Evolutionary conservation across 2,113 vertebrate species (phyloP).

Genomic region (Urocolius indicus): DNA sequence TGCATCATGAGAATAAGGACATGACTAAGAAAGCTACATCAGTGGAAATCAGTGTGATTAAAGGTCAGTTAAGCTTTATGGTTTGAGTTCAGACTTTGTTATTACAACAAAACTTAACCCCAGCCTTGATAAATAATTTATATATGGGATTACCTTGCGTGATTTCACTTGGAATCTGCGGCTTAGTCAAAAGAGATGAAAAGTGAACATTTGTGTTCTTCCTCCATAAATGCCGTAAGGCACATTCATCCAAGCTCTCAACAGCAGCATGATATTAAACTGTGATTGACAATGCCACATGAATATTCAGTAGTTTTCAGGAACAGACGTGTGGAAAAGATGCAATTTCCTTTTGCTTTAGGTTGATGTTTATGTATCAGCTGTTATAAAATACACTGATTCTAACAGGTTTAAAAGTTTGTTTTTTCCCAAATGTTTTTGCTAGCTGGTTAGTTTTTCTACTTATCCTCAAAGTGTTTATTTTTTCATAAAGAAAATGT

Average conservation of each 20-base stretch:
- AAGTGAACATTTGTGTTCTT: neutral
- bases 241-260: constrained; percentile 14
- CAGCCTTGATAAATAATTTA: neutral
- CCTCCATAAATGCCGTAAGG: neutral
- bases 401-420: neutral
- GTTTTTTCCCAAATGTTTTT: constrained; percentile 34
- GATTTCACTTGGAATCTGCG: constrained; percentile 11
- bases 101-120: neutral
- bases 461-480: neutral
- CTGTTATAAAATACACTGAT: neutral
- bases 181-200: neutral
- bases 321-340: neutral
- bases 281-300: neutral
- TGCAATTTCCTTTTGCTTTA: neutral
- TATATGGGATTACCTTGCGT: neutral
- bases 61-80: constrained; percentile 37
- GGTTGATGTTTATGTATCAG: neutral
- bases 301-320: constrained; percentile 7
- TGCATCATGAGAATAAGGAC: neutral
- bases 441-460: neutral
- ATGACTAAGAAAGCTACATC: neutral
- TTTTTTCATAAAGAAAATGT: neutral
- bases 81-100: neutral
- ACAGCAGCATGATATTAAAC: constrained; percentile 22
- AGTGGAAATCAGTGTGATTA: neutral